Base-by-base conservation (phyloP, 2,113 vertebrate species). In the Zapornia atra region DNA sequence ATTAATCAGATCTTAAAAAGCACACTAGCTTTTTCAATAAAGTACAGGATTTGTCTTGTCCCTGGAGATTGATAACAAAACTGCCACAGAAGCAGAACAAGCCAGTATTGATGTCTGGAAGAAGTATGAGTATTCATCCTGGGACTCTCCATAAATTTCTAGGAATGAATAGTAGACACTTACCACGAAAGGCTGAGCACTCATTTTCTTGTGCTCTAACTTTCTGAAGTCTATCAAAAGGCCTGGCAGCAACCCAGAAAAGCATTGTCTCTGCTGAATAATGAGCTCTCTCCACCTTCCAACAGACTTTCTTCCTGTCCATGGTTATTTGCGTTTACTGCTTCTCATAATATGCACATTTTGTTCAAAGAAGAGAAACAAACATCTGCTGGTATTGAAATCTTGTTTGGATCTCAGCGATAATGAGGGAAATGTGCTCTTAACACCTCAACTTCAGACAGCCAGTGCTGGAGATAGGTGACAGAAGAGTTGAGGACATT, bases 321-420 rank as follows among this genome's bases (percentile, higher is more conserved):
- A 71, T 81, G 34, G 22, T 60, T 81, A 78, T 78, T 92, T 93
- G 80, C 68, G 59, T 88, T 90, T 72, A 78, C 71, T 90, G 42
- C 22, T 48, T 72, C 48, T 76, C 69, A 82, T 64, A 88, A 94
- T 88, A 92, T 34, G 34, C 34, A 88, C 22, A 50, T 94, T 93
- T 93, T 75, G 46, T 84, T 95, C 69, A 91, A 86, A 81, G 36
- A 92, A 50, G 10, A 86, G 36, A 91, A 91, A 96, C 46, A 93
- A 89, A 81, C 10, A 24, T 70, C 54, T 93, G 16, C 80, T 91
- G 25, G 46, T 90, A 63, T 68, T 81, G 40, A 93, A 93, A 90
- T 93, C 21, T 80, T 94, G 29, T 78, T 88, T 91, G 77, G 59
- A 78, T 75, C 68, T 94, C 57, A 51, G 33, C 60, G 36, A 22